Base-by-base conservation (phyloP, 2,888 invertebrate genomes). In the Temnothorax rugatulus region DNA sequence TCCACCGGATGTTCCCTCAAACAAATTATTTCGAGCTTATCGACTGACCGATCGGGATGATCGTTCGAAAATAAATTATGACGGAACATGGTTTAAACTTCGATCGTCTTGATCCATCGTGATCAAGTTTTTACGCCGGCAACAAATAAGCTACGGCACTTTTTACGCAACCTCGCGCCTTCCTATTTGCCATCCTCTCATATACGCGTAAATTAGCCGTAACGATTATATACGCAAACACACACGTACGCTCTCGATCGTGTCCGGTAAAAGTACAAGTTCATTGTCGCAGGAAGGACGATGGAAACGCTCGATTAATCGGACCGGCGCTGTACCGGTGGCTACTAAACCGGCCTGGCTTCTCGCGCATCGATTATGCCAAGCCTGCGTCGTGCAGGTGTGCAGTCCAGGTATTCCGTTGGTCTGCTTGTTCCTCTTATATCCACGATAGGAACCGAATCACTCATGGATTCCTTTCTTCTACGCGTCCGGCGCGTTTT, bases 251-350 rank as follows among this genome's bases (percentile, higher is more conserved):
- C 0, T 47, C 64, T 44, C 69, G 38, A 47, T 34, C 47, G 59
- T 50, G 25, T 34, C 21, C 85, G 87, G 68, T 84, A 83, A 83
- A 83, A 83, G 77, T 64, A 82, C 89, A 85, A 87, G 90, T 90
- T 90, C 89, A 90, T 90, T 90, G 88, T 89, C 89, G 82, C 84
- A 75, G 77, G 84, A 89, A 88, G 86, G 87, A 84, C 83, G 90
- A 73, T 87, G 86, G 86, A 85, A 88, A 90, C 85, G 87, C 85
- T 83, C 83, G 85, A 90, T 91, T 87, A 88, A 90, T 89, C 84
- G 86, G 29, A 66, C 81, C 75, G 79, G 83, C 84, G 68, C 81
- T 73, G 25, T 81, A 69, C 69, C 77, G 87, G 81, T 63, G 75
- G 82, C 75, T 69, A 61, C 61, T 86, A 75, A 84, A 86, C 75